Conservation (phyloP, 35 echinoderm and acorn worm species). For the Heliocidaris erythrogramma region DNA sequence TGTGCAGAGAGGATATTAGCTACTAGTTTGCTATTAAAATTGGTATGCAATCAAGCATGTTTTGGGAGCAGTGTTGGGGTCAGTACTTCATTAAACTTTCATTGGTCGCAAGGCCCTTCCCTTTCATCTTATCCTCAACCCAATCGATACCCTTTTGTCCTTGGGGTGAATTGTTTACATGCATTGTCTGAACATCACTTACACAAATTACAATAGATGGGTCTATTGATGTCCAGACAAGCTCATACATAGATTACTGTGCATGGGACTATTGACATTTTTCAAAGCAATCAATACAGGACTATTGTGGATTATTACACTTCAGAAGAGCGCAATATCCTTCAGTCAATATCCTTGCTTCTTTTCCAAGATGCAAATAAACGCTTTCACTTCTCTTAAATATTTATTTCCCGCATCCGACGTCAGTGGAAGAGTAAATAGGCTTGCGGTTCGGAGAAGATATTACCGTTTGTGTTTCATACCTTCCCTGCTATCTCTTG, state of each 20-base stretch:
- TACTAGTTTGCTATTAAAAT: no score
- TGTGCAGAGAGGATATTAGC: no score
- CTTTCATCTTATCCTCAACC: background rate
- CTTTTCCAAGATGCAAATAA: background rate
- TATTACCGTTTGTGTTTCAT: background rate
- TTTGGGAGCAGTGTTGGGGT: background rate
- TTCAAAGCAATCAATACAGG: background rate
- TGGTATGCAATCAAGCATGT: background rate
- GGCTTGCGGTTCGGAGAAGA: background rate
- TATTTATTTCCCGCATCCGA: background rate
- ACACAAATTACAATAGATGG: conserved; percentile 3
- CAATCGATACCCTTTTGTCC: background rate
- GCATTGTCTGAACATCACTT: background rate
- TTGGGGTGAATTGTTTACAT: background rate
- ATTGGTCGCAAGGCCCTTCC: background rate
- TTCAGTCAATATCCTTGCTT: background rate
- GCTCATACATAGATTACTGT: background rate
- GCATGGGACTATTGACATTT: background rate
- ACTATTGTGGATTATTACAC: background rate
- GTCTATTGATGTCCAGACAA: background rate
- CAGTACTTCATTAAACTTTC: conserved; percentile 2
- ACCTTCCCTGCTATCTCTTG: background rate
- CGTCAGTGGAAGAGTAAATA: background rate
- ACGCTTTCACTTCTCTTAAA: background rate
- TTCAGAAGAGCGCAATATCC: background rate